A percentile compares a stretch with the other conserved stretches of the same genome.
These are phyloP conservation scores for Eumerus sabulonum DNA, from an alignment of 2,888 invertebrate genomes.

Conservation along the genomic window DNA sequence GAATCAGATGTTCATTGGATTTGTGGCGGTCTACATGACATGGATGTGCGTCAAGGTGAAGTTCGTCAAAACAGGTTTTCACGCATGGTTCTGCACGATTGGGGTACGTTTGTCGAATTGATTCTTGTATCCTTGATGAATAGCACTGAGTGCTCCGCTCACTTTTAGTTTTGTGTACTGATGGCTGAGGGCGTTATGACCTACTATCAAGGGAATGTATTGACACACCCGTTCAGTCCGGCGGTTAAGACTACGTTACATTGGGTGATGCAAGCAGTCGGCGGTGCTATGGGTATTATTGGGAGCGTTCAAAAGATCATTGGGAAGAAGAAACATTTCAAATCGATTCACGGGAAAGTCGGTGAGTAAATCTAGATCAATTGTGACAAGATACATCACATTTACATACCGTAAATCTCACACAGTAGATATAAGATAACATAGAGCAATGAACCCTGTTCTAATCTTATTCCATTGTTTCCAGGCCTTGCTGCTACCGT, in stretches of 20 bases:
- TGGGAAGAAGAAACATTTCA: slow-evolving; percentile 73
- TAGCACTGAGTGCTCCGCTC: too few relatives aligned
- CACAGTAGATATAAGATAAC: too few relatives aligned
- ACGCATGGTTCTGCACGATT: slow-evolving; percentile 76
- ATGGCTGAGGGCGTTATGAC: slow-evolving; percentile 69
- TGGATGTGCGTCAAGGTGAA: slow-evolving; percentile 73
- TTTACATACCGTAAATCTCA: too few relatives aligned
- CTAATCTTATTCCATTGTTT: not conserved
- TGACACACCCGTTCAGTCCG: slow-evolving; percentile 45
- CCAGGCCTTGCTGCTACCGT: slow-evolving; percentile 75
- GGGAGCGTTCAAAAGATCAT: slow-evolving; percentile 73
- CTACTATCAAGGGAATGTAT: slow-evolving; percentile 59
- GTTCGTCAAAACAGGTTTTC: slow-evolving; percentile 75
- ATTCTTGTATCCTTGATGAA: too few relatives aligned
- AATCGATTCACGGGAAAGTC: slow-evolving; percentile 72
- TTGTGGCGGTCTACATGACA: slow-evolving; percentile 70
- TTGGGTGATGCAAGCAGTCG: slow-evolving; percentile 63
- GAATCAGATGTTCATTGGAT: slow-evolving; percentile 70
- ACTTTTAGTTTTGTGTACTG: slow-evolving; percentile 70
- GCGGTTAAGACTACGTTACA: slow-evolving; percentile 57
- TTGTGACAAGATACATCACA: too few relatives aligned
- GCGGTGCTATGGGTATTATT: slow-evolving; percentile 55
- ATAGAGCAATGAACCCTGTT: too few relatives aligned
- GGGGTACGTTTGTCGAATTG: slow-evolving; percentile 72
- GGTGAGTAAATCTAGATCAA: slow-evolving; percentile 57